Evolutionary conservation across 1,140 invertebrate genomes (phyloP).

Genomic region (Goniozus legneri): DNA sequence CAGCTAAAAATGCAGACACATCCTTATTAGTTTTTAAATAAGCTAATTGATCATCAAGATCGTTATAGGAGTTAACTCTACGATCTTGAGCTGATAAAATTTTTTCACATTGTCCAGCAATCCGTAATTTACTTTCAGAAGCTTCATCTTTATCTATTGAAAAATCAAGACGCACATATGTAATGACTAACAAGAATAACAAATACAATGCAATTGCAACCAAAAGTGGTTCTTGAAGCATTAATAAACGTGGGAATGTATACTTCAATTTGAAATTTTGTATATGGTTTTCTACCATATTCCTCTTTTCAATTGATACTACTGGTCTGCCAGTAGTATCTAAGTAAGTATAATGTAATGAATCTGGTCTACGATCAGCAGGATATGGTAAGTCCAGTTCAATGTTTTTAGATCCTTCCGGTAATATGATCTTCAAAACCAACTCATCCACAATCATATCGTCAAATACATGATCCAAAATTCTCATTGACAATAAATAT

Average conservation of each 20-base stretch:
- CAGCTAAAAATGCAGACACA: conserved; percentile 52
- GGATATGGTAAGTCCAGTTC: conserved; percentile 80
- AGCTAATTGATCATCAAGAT: conserved; percentile 63
- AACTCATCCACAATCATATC: conserved; percentile 93
- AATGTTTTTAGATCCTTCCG: conserved; percentile 85
- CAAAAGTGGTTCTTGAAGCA: conserved; percentile 91
- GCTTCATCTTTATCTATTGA: conserved; percentile 72
- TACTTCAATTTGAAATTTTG: conserved; percentile 87
- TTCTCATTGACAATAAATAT: conserved; percentile 85
- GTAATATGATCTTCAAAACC: conserved; percentile 88
- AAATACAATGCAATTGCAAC: conserved; percentile 85
- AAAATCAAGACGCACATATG: conserved; percentile 95
- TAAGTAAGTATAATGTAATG: conserved; percentile 88
- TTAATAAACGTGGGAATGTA: conserved; percentile 76
- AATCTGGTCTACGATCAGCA: conserved; percentile 71
- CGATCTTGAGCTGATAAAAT: conserved; percentile 63
- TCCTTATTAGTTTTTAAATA: conserved; percentile 68
- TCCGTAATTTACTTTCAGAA: conserved; percentile 58
- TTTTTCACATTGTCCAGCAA: conserved; percentile 55
- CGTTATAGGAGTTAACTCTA: conserved; percentile 61
- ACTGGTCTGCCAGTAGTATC: conserved; percentile 92
- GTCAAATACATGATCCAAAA: conserved; percentile 95
- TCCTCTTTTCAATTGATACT: conserved; percentile 78
- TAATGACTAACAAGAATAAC: conserved; percentile 87
- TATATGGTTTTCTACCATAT: conserved; percentile 96